A percentile compares a stretch with the other conserved stretches of the same genome.
These are phyloP conservation scores for Barbus barbus DNA, from an alignment of 2,113 vertebrate genomes.

Conservation along the genomic window DNA sequence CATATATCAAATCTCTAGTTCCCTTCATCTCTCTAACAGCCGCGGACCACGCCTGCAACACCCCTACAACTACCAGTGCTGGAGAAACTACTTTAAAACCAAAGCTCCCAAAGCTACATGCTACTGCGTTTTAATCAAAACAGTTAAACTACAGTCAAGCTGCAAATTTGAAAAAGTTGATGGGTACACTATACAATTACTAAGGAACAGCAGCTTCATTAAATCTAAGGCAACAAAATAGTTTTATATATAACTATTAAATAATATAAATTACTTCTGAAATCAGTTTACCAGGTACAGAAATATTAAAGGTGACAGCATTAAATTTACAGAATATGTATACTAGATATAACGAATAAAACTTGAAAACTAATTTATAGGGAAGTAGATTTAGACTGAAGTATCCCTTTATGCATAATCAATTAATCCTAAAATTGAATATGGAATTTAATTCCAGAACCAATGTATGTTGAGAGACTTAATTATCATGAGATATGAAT, in stretches of 20 bases:
- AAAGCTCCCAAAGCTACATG: neutral
- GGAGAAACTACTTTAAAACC: neutral
- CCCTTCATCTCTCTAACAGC: slow-evolving; percentile 8
- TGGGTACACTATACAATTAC: neutral
- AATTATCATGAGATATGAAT: no score
- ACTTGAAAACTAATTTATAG: neutral
- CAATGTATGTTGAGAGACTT: no score
- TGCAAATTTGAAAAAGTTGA: neutral
- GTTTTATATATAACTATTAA: neutral
- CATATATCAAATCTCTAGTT: slow-evolving; percentile 36
- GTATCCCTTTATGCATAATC: no score
- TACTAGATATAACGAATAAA: neutral
- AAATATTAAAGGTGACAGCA: neutral
- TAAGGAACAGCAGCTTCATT: neutral
- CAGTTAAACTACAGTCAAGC: neutral
- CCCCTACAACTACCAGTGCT: neutral
- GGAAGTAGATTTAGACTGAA: no score
- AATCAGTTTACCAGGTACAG: neutral
- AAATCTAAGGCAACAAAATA: neutral
- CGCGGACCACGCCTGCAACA: neutral
- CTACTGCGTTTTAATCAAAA: neutral
- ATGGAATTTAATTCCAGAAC: no score
- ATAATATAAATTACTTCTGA: neutral
- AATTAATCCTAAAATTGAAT: no score
- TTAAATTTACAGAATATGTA: neutral